A percentile compares a stretch with the other conserved stretches of the same genome.
These are phyloP conservation scores for Netta rufina DNA, from an alignment of 2,797 vertebrate genomes.

Conservation along the genomic window DNA sequence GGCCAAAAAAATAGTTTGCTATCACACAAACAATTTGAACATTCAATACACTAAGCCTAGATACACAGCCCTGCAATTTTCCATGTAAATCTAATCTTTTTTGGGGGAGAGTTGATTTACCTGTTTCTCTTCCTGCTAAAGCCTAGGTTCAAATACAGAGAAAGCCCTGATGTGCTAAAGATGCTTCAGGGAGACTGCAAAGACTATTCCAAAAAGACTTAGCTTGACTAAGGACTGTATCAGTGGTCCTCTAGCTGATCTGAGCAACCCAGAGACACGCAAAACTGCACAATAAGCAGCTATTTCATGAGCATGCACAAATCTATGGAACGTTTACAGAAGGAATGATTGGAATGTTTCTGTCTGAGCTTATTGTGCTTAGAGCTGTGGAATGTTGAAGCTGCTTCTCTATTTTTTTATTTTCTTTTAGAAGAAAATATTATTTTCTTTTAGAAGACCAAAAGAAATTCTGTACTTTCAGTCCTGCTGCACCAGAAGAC, in stretches of 20 bases:
- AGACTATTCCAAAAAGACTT: neutral
- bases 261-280: neutral
- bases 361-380: neutral
- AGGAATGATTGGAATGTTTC: neutral
- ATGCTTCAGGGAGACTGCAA: neutral
- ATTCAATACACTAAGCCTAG: neutral
- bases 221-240: neutral
- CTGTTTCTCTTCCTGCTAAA: neutral
- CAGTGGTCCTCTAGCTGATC: neutral
- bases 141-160: neutral
- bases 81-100: neutral
- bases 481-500: neutral
- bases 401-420: neutral
- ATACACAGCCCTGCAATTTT: neutral
- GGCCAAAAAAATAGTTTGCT: neutral
- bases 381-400: neutral
- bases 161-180: neutral
- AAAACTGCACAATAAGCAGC: neutral
- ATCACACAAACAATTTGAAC: neutral
- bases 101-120: neutral
- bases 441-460: neutral
- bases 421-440: neutral
- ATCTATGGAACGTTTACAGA: neutral
- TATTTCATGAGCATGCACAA: neutral
- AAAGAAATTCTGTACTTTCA: neutral